Evolutionary conservation across 2,797 vertebrate genomes (phyloP).

Genomic region (Anomalospiza imberbis): DNA sequence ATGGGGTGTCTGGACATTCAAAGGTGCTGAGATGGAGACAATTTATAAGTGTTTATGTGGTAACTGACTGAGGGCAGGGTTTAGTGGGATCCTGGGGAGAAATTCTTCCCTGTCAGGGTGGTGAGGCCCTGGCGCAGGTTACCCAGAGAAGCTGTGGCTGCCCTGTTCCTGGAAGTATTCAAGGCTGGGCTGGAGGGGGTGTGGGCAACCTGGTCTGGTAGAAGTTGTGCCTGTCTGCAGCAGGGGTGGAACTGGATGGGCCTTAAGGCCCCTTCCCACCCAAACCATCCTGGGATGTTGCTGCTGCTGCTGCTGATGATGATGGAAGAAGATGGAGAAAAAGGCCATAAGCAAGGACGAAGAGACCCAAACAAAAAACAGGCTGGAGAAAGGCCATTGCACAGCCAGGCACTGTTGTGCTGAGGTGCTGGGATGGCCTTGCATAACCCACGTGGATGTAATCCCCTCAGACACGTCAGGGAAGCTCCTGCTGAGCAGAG

Average conservation of each 20-base stretch:
- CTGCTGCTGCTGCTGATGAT: not conserved
- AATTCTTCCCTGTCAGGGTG: not conserved
- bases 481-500: not conserved
- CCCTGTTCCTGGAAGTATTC: not conserved
- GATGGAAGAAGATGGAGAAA: not conserved
- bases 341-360: not conserved
- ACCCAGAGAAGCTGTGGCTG: not conserved
- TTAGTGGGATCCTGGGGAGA: not conserved
- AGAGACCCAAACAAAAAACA: not conserved
- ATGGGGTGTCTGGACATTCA: not conserved
- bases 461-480: accelerated
- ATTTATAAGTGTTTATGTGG: not conserved
- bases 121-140: not conserved
- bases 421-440: not conserved
- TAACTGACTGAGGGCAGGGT: not conserved
- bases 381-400: not conserved
- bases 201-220: not conserved
- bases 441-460: accelerated
- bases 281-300: not conserved
- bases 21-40: not conserved
- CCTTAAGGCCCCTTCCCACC: not conserved
- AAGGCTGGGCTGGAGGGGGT: not conserved
- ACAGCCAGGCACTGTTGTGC: not conserved
- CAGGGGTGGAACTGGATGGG: not conserved
- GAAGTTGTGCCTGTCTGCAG: not conserved